Base-by-base conservation (phyloP, 2,797 vertebrate species). In the Melopsittacus undulatus region DNA sequence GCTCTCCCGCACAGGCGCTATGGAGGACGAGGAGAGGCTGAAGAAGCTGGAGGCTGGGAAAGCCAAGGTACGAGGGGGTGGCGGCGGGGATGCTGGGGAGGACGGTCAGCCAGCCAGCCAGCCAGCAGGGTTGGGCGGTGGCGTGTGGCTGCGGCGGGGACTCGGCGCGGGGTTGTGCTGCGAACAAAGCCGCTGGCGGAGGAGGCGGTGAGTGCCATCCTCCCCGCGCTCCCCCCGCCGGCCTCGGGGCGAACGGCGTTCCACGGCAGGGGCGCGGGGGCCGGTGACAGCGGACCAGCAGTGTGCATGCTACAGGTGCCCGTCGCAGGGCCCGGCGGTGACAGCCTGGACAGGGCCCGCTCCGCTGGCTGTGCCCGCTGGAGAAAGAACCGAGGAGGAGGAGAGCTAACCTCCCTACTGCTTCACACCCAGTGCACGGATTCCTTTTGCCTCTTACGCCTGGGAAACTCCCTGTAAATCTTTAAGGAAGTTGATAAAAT, bases 21-120 rank as follows among this genome's bases (percentile, higher is more conserved):
- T 99, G 98, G 99, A 99, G 97, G 99, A 99, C 97, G 99, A 99
- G 97, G 99, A 99, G 98, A 96, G 99, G 93, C 97, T 98, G 96
- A 99, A 98, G 98, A 99, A 99, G 97, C 98, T 99, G 94, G 98
- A 99, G 98, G 98, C 98, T 96, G 99, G 99, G 95, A 99, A 99
- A 98, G 99, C 99, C 80, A 99, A 99, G 99, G 99, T 99, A 97
- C 79, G 98, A 88, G 84, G 83, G 10, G 78, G 85, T 5, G 43
- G 85, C 9, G 76, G 46, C 4, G 76, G 11, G 26, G 36, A 13
- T 32, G 43, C 12, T 36, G 78, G 18, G 34, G 56, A 22, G 56
- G 9, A 11, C 9, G 21, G 29, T 3, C 51, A 54, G 52, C 32
- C 54, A 9, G 49, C 15, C 49, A 9, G 51, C 29, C 11, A 30